Evolutionary conservation across 53 echinoderm and acorn worm genomes (phyloP).

Genomic region (Crossaster papposus): DNA sequence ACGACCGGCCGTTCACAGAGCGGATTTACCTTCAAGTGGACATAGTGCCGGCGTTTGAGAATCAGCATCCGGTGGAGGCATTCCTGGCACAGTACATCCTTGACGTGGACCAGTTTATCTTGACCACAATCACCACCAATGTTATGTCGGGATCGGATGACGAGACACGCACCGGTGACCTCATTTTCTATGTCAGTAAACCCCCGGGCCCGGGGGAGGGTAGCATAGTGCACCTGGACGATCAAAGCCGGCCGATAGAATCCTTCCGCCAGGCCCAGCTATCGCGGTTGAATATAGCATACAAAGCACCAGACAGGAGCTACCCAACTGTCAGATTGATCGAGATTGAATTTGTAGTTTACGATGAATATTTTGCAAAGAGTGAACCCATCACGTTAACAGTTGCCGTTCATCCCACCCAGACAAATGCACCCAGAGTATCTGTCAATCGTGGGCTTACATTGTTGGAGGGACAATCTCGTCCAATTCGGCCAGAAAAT

Average conservation of each 20-base stretch:
- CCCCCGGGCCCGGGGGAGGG: constrained; percentile 86
- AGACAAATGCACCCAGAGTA: constrained; percentile 90
- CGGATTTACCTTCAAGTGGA: constrained; percentile 78
- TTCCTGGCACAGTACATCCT: constrained; percentile 85
- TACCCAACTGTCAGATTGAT: constrained; percentile 79
- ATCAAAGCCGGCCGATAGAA: constrained; percentile 83
- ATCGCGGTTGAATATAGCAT: constrained; percentile 82
- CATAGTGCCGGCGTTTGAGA: constrained; percentile 79
- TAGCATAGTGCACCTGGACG: constrained; percentile 91
- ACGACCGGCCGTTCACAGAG: constrained; percentile 71
- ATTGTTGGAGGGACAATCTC: constrained; percentile 92
- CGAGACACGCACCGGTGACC: constrained; percentile 75
- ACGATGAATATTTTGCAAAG: constrained; percentile 82
- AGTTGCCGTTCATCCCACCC: constrained; percentile 80
- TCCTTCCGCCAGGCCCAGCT: constrained; percentile 90
- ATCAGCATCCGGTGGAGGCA: constrained; percentile 81
- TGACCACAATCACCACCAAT: constrained; percentile 82
- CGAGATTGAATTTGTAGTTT: constrained; percentile 72
- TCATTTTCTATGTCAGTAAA: constrained; percentile 78
- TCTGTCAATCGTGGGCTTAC: constrained; percentile 89
- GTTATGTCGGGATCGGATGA: constrained; percentile 89
- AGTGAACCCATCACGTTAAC: constrained; percentile 87
- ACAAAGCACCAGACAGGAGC: constrained; percentile 91
- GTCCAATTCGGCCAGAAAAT: constrained; percentile 78
- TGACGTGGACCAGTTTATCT: constrained; percentile 95